phyloP scores from a whole-genome alignment of 2,888 invertebrate genomes.

The Drosophila nigricruria region DNA sequence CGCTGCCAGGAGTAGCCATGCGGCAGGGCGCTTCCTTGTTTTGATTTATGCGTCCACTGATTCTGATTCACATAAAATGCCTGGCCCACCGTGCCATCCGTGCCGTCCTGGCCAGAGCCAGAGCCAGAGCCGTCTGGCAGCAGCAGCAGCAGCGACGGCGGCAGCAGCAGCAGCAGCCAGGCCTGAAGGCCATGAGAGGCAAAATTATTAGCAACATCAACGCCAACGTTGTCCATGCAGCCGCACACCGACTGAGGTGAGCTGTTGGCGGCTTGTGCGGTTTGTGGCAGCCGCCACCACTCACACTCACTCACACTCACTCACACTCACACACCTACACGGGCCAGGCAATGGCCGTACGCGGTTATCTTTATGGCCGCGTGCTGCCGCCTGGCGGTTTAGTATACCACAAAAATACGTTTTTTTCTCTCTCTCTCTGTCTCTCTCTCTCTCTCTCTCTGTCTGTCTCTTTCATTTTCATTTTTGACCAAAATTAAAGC shows the following conservation, averaged over 20 bases:
- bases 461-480: neutral
- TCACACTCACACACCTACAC: neutral
- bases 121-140: slow-evolving; percentile 11
- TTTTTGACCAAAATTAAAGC: slow-evolving; percentile 42
- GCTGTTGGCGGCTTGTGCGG: slow-evolving; percentile 58
- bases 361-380: slow-evolving; percentile 58
- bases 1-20: slow-evolving; percentile 18
- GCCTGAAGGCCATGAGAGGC: slow-evolving; percentile 28
- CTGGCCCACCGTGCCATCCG: slow-evolving; percentile 14
- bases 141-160: slow-evolving; percentile 2
- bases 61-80: slow-evolving; percentile 58
- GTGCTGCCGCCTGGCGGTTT: slow-evolving; percentile 38
- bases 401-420: slow-evolving; percentile 28
- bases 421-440: neutral
- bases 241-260: slow-evolving; percentile 53
- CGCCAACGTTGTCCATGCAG: slow-evolving; percentile 38
- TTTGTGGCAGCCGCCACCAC: slow-evolving; percentile 31
- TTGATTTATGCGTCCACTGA: slow-evolving; percentile 61
- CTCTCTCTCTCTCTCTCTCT: neutral
- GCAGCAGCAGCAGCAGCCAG: slow-evolving; percentile 2
- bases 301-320: neutral
- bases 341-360: slow-evolving; percentile 30
- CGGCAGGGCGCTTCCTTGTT: slow-evolving; percentile 53
- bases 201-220: slow-evolving; percentile 65
- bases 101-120: slow-evolving; percentile 7